Base-by-base conservation (phyloP, 2,888 invertebrate genomes). In the Philaethria dido region DNA sequence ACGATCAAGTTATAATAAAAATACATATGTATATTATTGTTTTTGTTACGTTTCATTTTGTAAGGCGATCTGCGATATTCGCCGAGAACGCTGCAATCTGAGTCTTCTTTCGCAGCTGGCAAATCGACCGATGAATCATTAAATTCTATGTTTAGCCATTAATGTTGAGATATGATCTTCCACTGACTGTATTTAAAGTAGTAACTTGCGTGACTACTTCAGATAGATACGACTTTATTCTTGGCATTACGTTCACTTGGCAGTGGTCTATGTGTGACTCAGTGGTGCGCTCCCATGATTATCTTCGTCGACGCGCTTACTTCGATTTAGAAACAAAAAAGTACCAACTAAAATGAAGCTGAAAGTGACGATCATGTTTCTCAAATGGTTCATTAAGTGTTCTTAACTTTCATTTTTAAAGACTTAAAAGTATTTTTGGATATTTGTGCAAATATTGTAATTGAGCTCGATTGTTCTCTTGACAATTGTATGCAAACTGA, bases 81-180 rank as follows among this genome's bases (percentile, higher is more conserved):
- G 77, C 77, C 76, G 79, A 81, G 83, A 84, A 81, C 78, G 74
- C 81, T 85, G 85, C 85, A 87, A 87, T 83, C 80, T 72, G 84
- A 88, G 78, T 83, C 81, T 83, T 82, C 82, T 80, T 83, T 84
- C 80, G 81, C 88, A 87, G 86, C 87, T 87, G 87, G 83, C 82
- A 78, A 76, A 78, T 76, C 75, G 76, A 75, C 75, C 72, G 79
- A 81, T 90, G 89, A 91, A 81, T 90, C 89, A 89, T 81, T 81
- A 72, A 67, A 75, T 73, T 80, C 78, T 80, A 82, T 78, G 77
- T 80, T 75, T 74, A 76, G 73, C 73, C 71, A 64, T 70, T 70
- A 68, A 71, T 66, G 73, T 72, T 74, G 72, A 72, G 72, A 77
- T 69, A 72, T 71, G 63, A 57, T 69, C 76, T 75, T 72, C 74